Base-by-base conservation (phyloP, 2,888 invertebrate species). In the Eupelmus urozonus region DNA sequence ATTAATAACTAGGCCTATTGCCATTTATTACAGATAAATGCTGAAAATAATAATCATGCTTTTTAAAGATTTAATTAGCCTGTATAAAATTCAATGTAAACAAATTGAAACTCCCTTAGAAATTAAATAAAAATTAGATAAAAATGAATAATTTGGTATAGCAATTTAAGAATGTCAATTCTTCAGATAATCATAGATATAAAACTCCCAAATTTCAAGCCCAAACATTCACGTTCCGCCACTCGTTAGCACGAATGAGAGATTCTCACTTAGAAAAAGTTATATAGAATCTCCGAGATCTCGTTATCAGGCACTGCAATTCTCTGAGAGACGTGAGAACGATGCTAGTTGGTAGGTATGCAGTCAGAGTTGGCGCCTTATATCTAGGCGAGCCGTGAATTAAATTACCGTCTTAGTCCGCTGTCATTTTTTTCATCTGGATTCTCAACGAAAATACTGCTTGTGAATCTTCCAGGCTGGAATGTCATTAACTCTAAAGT, bases 401-500 rank as follows among this genome's bases (percentile, higher is more conserved):
- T 53, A 53, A 72, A 63, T 72, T 53, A 72, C 63, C 25, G 53
- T 63, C 55, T 62, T 18, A 62, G 40, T 53, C 63, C 20, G 23
- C 11, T 40, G 18, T 11, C 18, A 53, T 29, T 72, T 72, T 34
- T 63, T 63, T 63, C 40, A 45, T 72, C 13, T 2, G 51, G 23
- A 20, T 62, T 62, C 13, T 34, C 62, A 2, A 34, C 34, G 3
- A 34, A 34, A 53, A 72, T 29, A 62, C 11, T 20, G 34, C 20
- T n/a, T 59, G 27, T 11, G 42, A 59, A 59, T 70, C 20, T 49
- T 55, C 16, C 13, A 34, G 34, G 9, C 5, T 34, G 49, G 20
- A 71, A 29, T 60, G 18, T 20, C 29, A 60, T 70, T 70, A 18
- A 7, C 20, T 11, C 11, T 53, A 34, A 13, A 49, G 49, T 49